phyloP scores from a whole-genome alignment of 2,888 invertebrate genomes.

The Steinernema hermaphroditum region DNA sequence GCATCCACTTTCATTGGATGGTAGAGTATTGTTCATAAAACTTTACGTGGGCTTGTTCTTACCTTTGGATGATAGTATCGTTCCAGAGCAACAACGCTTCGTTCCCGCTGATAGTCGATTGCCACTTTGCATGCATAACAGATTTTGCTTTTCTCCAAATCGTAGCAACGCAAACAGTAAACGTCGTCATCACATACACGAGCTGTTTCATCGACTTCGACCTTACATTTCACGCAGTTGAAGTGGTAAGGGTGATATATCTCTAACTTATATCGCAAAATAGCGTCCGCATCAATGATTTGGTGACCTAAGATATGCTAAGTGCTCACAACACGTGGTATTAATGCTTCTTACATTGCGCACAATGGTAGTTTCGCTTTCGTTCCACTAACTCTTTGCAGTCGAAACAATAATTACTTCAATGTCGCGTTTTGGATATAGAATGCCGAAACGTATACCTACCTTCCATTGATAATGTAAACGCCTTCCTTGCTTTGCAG shows the following conservation, averaged over 20 bases:
- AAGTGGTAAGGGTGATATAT: slow-evolving; percentile 19
- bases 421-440: background rate
- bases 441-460: background rate
- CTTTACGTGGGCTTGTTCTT: no score
- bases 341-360: background rate
- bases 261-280: slow-evolving; percentile 1
- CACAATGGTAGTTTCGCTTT: background rate
- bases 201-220: slow-evolving; percentile 17
- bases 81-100: slow-evolving; percentile 12
- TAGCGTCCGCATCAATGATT: background rate
- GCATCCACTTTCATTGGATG: no score
- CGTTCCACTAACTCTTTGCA: background rate
- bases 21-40: no score
- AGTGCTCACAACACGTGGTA: background rate
- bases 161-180: slow-evolving; percentile 23
- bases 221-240: background rate
- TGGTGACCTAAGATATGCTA: background rate
- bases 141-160: slow-evolving; percentile 3
- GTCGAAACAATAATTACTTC: slow-evolving; percentile 9
- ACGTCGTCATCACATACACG: slow-evolving; percentile 24
- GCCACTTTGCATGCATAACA: slow-evolving; percentile 23
- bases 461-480: slow-evolving; percentile 28
- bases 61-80: slow-evolving; percentile 13
- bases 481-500: slow-evolving; percentile 11
- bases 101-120: background rate